These are phyloP conservation scores for Apamea monoglypha DNA, from an alignment of 2,888 invertebrate genomes.

Conservation along the genomic window DNA sequence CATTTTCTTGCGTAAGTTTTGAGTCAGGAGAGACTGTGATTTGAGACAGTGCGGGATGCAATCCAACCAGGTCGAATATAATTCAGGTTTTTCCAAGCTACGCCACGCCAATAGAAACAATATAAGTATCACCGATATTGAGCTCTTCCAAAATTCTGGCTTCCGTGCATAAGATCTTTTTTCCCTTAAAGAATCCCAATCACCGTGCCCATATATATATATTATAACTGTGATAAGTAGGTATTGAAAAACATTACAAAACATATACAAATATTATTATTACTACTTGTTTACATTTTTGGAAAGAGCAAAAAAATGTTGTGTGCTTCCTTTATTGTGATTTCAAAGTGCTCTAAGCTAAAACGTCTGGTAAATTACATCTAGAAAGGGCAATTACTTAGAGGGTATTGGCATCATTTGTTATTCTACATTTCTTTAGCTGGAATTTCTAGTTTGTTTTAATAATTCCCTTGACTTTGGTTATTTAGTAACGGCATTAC, in stretches of 20 bases:
- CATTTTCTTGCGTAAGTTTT: neutral
- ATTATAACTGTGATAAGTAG: neutral
- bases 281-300: conserved; percentile 12
- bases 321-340: conserved; percentile 49
- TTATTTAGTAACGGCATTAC: conserved; percentile 28
- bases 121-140: neutral
- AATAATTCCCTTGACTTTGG: conserved; percentile 42
- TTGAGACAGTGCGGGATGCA: neutral
- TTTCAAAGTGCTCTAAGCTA: conserved; percentile 47
- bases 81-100: neutral
- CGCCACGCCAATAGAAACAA: neutral
- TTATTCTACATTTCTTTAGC: conserved; percentile 56
- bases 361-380: conserved; percentile 64
- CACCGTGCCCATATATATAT: neutral
- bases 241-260: neutral
- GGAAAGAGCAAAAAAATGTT: neutral
- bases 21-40: neutral
- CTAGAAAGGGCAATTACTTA: conserved; percentile 66
- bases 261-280: neutral
- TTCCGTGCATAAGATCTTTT: neutral
- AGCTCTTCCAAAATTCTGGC: neutral
- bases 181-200: neutral
- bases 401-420: conserved; percentile 62
- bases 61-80: neutral
- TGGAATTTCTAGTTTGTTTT: conserved; percentile 45